Evolutionary conservation across 2,797 vertebrate species (phyloP), one percentile per base, ranked within the genome.

Genomic region (Enteromius radiatus): DNA sequence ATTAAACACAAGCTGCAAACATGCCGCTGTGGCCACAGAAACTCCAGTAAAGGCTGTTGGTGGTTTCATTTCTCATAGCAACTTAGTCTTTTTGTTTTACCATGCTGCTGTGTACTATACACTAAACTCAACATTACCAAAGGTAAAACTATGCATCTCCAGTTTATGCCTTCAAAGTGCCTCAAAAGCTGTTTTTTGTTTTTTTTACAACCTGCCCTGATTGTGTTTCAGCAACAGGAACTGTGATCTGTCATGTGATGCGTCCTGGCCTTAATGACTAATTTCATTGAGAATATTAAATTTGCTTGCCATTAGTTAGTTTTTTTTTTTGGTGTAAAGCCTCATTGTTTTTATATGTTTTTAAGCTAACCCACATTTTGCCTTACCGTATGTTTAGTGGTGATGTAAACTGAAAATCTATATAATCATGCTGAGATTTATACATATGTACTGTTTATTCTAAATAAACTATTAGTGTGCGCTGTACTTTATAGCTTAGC

Each of bases 161-260:
- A 28, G 54, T 70, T 63, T 70, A n/a, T 36, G 4, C 43, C 52
- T 38, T 78, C 67, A 3, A 80, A 85, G 84, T 87, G 84, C 86
- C 86, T 87, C n/a, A 77, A 49, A 49, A 38, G 26, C n/a, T 8
- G 1, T 8, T 80, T 63, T 64, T 31, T 31, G 47, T 8, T 1
- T 8, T 80, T 63, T 64, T 31, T 31, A 64, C 15, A 28, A n/a
- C 23, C 59, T 74, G 68, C 26, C 74, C 3, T 59, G 3, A 11
- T 54, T 15, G 2, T 10, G 52, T 68, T 71, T 69, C 54, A 59
- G 63, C 38, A 74, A 64, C 45, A 61, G n/a, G 45, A 64, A 68
- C 52, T 26, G 11, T 59, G 68, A 47, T 15, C 5, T 26, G 19
- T 56, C 26, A 45, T 41, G 36, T 59, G 36, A 59, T 45, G 45